Percentiles rank a stretch among this genome's conserved stretches.
phyloP scores from a whole-genome alignment of 2,113 vertebrate genomes.

The Macquaria australasica region DNA sequence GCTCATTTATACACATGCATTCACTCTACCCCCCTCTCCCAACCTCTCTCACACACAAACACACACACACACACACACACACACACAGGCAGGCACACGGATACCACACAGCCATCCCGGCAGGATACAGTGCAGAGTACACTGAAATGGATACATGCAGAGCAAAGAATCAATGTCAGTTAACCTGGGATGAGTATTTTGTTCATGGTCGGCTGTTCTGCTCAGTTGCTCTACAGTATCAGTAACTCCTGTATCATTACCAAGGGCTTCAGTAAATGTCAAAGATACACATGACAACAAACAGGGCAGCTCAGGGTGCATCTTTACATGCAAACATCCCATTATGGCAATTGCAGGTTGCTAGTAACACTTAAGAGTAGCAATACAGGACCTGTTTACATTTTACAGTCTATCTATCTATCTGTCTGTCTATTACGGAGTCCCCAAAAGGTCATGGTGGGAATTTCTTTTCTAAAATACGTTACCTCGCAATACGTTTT shows the following conservation, averaged over 20 bases:
- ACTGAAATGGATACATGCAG: conserved; percentile 63
- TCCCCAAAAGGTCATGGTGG: no score
- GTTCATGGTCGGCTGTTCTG: conserved; percentile 59
- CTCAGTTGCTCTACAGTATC: conserved; percentile 54
- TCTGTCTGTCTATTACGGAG: neutral
- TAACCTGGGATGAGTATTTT: conserved; percentile 78
- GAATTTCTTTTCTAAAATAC: neutral
- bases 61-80: neutral
- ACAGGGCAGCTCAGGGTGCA: conserved; percentile 19
- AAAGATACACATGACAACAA: conserved; percentile 63
- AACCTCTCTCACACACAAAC: neutral
- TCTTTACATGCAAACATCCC: conserved; percentile 35
- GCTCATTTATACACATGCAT: conserved; percentile 30
- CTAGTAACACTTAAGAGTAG: neutral
- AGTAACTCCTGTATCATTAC: conserved; percentile 63
- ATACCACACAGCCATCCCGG: conserved; percentile 15
- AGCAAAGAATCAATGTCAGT: conserved; percentile 77
- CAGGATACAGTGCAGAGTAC: conserved; percentile 41
- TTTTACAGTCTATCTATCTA: no score
- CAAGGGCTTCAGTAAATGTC: conserved; percentile 70
- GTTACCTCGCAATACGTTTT: no score
- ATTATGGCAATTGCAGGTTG: conserved; percentile 37
- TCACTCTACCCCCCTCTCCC: neutral
- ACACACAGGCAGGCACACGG: neutral
- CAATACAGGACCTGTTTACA: neutral